These are phyloP conservation scores for Zaprionus camerounensis DNA, from an alignment of 1,140 invertebrate species.

Conservation along the genomic window DNA sequence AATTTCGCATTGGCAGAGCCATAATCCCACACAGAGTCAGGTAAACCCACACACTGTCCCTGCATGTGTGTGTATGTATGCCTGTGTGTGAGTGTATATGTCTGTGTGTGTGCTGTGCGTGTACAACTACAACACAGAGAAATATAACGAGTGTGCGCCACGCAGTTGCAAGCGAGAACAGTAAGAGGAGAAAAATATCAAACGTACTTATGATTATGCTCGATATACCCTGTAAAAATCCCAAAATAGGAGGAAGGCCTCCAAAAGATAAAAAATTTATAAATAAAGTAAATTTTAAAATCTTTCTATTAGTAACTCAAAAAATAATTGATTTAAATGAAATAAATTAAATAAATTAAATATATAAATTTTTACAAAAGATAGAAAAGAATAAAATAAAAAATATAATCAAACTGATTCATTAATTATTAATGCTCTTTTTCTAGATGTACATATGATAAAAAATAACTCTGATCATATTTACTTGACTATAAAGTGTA, in stretches of 20 bases:
- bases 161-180: slow-evolving; percentile 43
- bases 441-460: neutral
- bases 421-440: slow-evolving; percentile 73
- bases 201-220: slow-evolving; percentile 71
- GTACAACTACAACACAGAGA: slow-evolving; percentile 32
- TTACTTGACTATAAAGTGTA: too few relatives aligned
- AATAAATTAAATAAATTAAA: slow-evolving; percentile 84
- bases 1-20: slow-evolving; percentile 81
- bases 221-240: slow-evolving; percentile 28
- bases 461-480: neutral
- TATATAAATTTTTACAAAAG: slow-evolving; percentile 54
- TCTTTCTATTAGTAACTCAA: slow-evolving; percentile 71
- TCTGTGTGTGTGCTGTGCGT: slow-evolving; percentile 5
- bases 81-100: neutral
- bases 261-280: slow-evolving; percentile 25
- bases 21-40: slow-evolving; percentile 75
- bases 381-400: slow-evolving; percentile 73
- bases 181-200: slow-evolving; percentile 15
- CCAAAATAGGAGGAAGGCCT: too few relatives aligned
- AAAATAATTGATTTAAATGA: slow-evolving; percentile 85
- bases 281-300: too few relatives aligned
- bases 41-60: slow-evolving; percentile 58
- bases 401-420: slow-evolving; percentile 84
- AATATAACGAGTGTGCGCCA: slow-evolving; percentile 21
- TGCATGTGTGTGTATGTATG: neutral